Conservation (phyloP, 2,113 vertebrate species). For the Poeciliopsis turrubarensis region DNA sequence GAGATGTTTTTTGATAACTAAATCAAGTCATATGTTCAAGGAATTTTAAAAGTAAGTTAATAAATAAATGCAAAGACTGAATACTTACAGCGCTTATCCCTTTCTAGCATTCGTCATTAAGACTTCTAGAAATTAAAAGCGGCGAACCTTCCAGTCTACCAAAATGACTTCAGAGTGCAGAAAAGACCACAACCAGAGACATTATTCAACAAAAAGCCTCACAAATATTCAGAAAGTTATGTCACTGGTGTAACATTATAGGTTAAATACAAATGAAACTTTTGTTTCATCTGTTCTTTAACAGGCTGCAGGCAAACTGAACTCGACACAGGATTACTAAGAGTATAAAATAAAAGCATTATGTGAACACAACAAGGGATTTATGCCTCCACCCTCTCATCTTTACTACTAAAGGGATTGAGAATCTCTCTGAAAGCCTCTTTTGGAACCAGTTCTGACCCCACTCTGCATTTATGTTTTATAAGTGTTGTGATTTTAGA, state of each 20-base stretch:
- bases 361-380: slow-evolving; percentile 14
- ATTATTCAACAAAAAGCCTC: too few species aligned
- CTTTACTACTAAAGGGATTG: slow-evolving; percentile 11
- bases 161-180: not conserved
- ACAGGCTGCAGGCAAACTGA: slow-evolving; percentile 28
- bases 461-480: not conserved
- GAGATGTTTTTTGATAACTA: not conserved
- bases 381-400: slow-evolving; percentile 18
- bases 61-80: not conserved
- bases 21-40: not conserved
- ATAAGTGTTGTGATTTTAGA: slow-evolving; percentile 23
- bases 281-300: slow-evolving; percentile 12
- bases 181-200: not conserved
- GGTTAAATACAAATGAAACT: slow-evolving; percentile 2
- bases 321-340: slow-evolving; percentile 42
- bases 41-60: not conserved
- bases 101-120: not conserved
- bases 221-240: not conserved
- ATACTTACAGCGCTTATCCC: not conserved
- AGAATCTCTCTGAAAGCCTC: slow-evolving; percentile 22
- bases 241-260: slow-evolving; percentile 1
- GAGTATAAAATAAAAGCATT: slow-evolving; percentile 27
- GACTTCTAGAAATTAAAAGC: not conserved
- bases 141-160: too few species aligned
- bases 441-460: slow-evolving; percentile 4